phyloP scores from a whole-genome alignment of 2,113 vertebrate genomes.

The Grantiella picta region DNA sequence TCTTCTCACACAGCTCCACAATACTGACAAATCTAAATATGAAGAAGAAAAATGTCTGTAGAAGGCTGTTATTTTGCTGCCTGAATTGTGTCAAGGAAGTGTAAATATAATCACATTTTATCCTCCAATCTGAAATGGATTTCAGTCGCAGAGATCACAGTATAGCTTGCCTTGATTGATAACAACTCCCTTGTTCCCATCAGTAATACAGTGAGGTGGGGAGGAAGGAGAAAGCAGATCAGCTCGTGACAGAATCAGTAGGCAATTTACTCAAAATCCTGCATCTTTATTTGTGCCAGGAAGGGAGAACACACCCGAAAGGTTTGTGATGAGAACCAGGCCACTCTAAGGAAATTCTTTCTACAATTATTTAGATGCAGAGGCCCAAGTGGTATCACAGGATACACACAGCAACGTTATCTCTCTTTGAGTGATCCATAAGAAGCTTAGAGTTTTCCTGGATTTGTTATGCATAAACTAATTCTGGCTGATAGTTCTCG shows the following conservation, averaged over 20 bases:
- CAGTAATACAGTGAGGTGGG: conserved; percentile 44
- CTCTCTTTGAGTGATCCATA: neutral
- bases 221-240: conserved; percentile 27
- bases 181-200: conserved; percentile 74
- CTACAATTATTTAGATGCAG: neutral
- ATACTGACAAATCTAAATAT: conserved; percentile 77
- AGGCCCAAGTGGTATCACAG: neutral
- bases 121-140: conserved; percentile 75
- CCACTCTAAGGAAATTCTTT: neutral
- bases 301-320: neutral
- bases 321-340: neutral
- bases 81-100: conserved; percentile 75
- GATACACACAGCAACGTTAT: rapidly evolving
- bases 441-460: neutral
- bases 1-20: conserved; percentile 20
- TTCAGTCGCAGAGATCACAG: conserved; percentile 72
- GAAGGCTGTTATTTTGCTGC: conserved; percentile 77
- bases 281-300: neutral
- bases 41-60: conserved; percentile 72
- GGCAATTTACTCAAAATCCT: conserved; percentile 55
- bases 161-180: conserved; percentile 72
- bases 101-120: conserved; percentile 81
- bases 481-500: neutral
- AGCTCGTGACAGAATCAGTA: conserved; percentile 55
- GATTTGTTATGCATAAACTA: neutral